A percentile compares a stretch with the other conserved stretches of the same genome.
These are phyloP conservation scores for Emys orbicularis DNA, from an alignment of 2,797 vertebrate species.

Conservation along the genomic window DNA sequence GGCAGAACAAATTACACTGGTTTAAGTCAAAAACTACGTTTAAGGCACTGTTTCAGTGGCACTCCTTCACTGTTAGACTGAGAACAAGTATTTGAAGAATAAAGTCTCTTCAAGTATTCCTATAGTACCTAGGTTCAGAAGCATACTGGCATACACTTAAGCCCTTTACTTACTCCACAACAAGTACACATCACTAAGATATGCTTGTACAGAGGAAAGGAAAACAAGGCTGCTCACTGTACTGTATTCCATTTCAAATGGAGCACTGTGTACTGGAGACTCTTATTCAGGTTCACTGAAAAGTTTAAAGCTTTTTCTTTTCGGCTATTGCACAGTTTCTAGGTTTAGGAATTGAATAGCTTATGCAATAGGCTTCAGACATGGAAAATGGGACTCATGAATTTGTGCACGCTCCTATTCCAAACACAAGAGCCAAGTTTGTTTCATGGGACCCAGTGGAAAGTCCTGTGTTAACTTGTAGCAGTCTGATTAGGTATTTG, in stretches of 20 bases:
- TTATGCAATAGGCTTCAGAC: neutral
- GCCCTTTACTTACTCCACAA: neutral
- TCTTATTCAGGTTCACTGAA: too few relatives aligned
- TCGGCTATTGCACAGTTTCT: neutral
- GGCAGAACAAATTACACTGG: constrained; percentile 52
- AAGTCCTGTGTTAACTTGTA: fast-evolving
- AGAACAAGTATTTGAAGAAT: fast-evolving
- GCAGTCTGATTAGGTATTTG: too few relatives aligned
- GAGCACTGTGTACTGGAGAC: too few relatives aligned
- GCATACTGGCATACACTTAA: neutral
- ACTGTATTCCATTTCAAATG: neutral
- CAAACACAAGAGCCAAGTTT: neutral
- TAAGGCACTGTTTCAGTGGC: constrained; percentile 23
- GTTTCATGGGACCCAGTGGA: neutral
- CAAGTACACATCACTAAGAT: neutral
- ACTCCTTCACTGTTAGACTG: constrained; percentile 36
- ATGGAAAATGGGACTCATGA: neutral
- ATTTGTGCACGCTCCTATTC: too few relatives aligned
- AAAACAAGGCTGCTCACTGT: neutral
- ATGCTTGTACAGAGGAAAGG: neutral
- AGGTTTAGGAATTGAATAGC: neutral
- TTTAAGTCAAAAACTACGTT: constrained; percentile 8
- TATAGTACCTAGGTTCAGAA: neutral
- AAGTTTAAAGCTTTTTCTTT: too few relatives aligned
- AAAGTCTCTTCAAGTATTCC: fast-evolving